Conservation (phyloP, 2,797 vertebrate genomes). For the Steatocranus sp. region DNA sequence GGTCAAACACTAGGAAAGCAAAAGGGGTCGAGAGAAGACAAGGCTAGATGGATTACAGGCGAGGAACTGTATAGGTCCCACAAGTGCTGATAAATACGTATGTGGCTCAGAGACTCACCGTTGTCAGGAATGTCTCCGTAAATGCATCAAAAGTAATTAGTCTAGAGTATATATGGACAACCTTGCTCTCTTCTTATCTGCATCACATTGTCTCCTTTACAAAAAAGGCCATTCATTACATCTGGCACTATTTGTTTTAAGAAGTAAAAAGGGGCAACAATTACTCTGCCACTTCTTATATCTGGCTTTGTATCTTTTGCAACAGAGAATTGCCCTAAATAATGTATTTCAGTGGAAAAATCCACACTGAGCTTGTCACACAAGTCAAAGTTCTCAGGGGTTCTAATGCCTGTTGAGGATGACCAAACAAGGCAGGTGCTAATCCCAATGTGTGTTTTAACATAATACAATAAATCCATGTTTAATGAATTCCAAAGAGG, state of each 20-base stretch:
- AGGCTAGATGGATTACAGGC: slow-evolving; percentile 72
- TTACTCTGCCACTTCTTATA: slow-evolving; percentile 2
- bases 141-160: slow-evolving; percentile 76
- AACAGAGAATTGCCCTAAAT: slow-evolving; percentile 2
- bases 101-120: slow-evolving; percentile 63
- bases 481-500: not conserved
- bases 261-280: slow-evolving; percentile 5
- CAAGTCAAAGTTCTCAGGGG: not conserved
- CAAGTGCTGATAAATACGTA: slow-evolving; percentile 76
- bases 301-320: slow-evolving; percentile 13
- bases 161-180: slow-evolving; percentile 66
- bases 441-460: not conserved
- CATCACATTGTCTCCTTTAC: slow-evolving; percentile 57
- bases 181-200: slow-evolving; percentile 58
- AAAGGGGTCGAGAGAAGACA: slow-evolving; percentile 61
- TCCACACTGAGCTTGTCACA: not conserved
- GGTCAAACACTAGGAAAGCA: slow-evolving; percentile 75
- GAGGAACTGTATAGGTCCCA: slow-evolving; percentile 67
- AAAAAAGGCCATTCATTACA: slow-evolving; percentile 53
- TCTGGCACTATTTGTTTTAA: slow-evolving; percentile 49
- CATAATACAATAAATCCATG: not conserved
- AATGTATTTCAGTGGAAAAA: slow-evolving; percentile 12
- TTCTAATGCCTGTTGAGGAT: not conserved
- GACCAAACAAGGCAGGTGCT: not conserved
- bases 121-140: slow-evolving; percentile 62